Base-by-base conservation (phyloP, 2,113 vertebrate genomes). In the Neodon shergylaensis region DNA sequence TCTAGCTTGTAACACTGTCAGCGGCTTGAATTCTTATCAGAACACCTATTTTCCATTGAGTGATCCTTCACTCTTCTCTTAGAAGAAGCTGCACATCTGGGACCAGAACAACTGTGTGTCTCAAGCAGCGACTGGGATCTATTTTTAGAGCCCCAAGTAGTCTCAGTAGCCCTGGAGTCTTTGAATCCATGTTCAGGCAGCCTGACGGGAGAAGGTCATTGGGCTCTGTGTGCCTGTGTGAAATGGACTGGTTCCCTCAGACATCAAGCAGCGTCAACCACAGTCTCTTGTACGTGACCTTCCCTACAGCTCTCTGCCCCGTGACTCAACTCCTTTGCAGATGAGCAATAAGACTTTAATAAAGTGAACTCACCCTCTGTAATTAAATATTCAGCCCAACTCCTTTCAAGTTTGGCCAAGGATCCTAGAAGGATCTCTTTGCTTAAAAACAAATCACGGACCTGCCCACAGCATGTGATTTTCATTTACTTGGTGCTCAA, bases 261-360 rank as follows among this genome's bases (percentile, higher is more conserved):
- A 7, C 5, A 7, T 3, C 5, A 13, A 36, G 16, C 42, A 33
- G 44, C 54, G 6, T 36, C 8, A 0, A 1, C 49, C 72, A 28
- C 1, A 12, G 6, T 5, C 49, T 61, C 65, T 26, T 10, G 22
- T 7, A 24, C 0, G 5, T 1, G 3, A n/a, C 39, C 39, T 49
- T 77, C 63, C 54, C 39, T n/a, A 5, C 16, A 24, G 63, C 4
- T 44, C 8, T 14, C 14, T 4, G 9, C 19, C 2, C 1, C 1
- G 0, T 31, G 49, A 72, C 72, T 39, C 72, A 36, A 4, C 9
- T 24, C 31, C 31, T 83, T 28, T 47, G n/a, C 44, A 54, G 87
- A 77, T 22, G 90, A 73, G 19, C 65, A 73, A 4, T 70, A 10
- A 16, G 1, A 2, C 26, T 54, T 39, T 58, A 13, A 68, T 9